phyloP scores from a whole-genome alignment of 2,888 invertebrate species.

The Polydrusus tereticollis region DNA sequence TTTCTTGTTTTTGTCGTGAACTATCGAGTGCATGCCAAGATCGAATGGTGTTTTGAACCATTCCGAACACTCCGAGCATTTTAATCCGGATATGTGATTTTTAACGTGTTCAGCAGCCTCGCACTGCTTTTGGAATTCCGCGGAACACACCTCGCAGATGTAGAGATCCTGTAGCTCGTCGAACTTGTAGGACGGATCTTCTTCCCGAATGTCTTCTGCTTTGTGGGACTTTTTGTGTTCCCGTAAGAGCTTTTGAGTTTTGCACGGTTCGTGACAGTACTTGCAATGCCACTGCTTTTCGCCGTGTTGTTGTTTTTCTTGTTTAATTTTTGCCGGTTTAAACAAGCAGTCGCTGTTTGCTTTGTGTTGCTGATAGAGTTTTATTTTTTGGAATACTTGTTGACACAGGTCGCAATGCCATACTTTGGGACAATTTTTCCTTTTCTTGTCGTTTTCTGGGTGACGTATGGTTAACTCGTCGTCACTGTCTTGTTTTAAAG shows the following conservation, averaged over 20 bases:
- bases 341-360: background rate
- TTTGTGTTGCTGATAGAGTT: background rate
- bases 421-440: background rate
- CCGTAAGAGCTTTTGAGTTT: constrained; percentile 13
- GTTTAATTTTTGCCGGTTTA: background rate
- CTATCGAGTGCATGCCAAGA: constrained; percentile 40
- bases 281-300: constrained; percentile 28
- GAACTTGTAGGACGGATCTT: constrained; percentile 55
- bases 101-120: constrained; percentile 47
- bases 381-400: background rate
- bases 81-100: constrained; percentile 25
- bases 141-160: constrained; percentile 57
- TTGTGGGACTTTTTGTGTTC: constrained; percentile 42
- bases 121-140: constrained; percentile 53
- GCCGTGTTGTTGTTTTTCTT: background rate
- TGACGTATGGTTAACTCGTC: background rate
- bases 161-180: constrained; percentile 57
- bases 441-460: background rate
- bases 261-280: constrained; percentile 34
- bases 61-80: constrained; percentile 31
- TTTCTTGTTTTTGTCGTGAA: constrained; percentile 32
- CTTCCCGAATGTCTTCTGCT: constrained; percentile 15
- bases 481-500: background rate
- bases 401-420: background rate
- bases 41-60: constrained; percentile 37